Base-by-base conservation (phyloP, 2,888 invertebrate species). In the Drosophila mulleri region DNA sequence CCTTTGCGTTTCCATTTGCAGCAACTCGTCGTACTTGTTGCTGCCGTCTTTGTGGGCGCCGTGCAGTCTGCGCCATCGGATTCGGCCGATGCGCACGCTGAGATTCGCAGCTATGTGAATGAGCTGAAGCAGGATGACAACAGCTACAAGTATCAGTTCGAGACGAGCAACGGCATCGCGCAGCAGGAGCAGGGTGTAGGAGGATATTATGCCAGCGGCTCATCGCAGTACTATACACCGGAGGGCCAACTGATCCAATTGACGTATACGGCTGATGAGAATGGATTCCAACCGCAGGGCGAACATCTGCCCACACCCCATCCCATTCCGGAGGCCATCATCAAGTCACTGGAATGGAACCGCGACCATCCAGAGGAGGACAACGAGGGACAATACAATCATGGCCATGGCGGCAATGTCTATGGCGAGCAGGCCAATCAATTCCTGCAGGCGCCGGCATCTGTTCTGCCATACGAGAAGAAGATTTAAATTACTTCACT, bases 121-220 rank as follows among this genome's bases (percentile, higher is more conserved):
- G 83, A 91, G 53, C 69, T 82, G 41, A 84, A 86, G 66, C 69
- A 71, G 64, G 80, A 73, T 7, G 94, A 94, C 65, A 82, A 92
- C n/a, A 78, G 88, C 52, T 95, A 91, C 92, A 66, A 88, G 1
- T 94, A 91, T 88, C 53, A 60, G 3, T 95, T 90, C 84, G 92
- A 94, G 82, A 95, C 95, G 74, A 92, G 92, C 52, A 95, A 95
- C 83, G 95, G 95, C 14, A 95, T 95, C 87, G 53, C 86, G 0
- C 94, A 91, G 18, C 93, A 94, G 82, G 95, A 95, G 86, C 79
- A 83, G 48, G 95, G 95, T 72, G 91, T 81, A 9, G 91, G 95
- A 73, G 94, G 94, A 89, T 94, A 94, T 84, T 82, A 89, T 26
- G 94, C 94, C 20, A 92, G 93, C 66, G 95, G 95, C 44, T 89